Conservation (phyloP, 2,113 vertebrate genomes). For the Romanogobio albipinnatus region DNA sequence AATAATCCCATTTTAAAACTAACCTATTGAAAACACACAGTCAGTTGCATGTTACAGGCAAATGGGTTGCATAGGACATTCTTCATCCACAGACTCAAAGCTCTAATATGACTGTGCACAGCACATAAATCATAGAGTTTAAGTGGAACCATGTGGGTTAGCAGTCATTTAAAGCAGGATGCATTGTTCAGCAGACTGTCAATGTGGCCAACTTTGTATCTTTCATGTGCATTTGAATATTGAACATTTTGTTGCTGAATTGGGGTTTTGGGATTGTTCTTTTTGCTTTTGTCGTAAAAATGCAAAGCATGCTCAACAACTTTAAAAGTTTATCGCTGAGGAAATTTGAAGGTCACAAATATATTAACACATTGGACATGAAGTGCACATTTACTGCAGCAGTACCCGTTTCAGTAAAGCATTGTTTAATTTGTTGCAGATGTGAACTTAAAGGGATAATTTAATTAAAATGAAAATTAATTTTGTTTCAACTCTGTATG, state of each 20-base stretch:
- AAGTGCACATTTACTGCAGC: neutral
- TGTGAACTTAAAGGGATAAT: too few relatives aligned
- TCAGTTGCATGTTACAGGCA: constrained; percentile 7
- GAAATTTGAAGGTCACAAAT: neutral
- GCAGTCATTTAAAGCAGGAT: neutral
- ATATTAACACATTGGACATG: neutral
- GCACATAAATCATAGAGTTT: constrained; percentile 29
- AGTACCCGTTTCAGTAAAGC: neutral
- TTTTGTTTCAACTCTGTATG: neutral
- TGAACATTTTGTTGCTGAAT: constrained; percentile 5
- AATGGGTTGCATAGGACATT: neutral
- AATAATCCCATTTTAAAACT: neutral
- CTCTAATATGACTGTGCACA: neutral
- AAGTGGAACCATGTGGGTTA: constrained; percentile 36
- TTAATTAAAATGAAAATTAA: neutral
- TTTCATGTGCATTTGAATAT: constrained; percentile 1
- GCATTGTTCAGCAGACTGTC: neutral
- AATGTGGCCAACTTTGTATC: neutral
- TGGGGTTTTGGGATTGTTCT: neutral
- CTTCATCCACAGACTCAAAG: constrained; percentile 18
- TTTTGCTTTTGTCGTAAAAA: neutral
- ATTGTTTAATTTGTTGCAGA: neutral
- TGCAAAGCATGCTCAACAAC: neutral
- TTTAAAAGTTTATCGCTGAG: neutral
- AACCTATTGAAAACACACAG: neutral